A percentile compares a stretch with the other conserved stretches of the same genome.
These are phyloP conservation scores for Chloroceryle inda DNA, from an alignment of 2,797 vertebrate genomes.

Conservation along the genomic window DNA sequence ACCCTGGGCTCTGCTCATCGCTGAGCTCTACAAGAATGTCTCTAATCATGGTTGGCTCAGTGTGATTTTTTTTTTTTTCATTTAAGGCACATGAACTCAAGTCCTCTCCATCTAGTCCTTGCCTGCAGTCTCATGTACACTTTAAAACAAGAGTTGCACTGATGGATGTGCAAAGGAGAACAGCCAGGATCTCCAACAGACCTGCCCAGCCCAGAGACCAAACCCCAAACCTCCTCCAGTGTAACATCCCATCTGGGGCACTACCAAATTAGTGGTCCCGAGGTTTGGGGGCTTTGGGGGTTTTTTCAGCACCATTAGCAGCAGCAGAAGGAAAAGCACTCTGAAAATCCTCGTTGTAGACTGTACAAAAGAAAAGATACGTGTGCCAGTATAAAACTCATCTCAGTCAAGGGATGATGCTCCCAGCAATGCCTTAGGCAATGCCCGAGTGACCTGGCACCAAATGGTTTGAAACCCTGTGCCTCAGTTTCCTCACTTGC, in stretches of 20 bases:
- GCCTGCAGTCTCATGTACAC: neutral
- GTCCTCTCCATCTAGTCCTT: neutral
- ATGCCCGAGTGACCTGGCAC: accelerated
- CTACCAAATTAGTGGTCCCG: accelerated
- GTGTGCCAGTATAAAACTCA: accelerated
- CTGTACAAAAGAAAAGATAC: neutral
- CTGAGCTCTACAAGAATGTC: neutral
- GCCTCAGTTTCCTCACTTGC: neutral
- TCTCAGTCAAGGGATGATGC: neutral
- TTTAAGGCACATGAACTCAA: neutral
- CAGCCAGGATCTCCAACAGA: neutral
- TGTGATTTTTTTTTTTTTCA: neutral
- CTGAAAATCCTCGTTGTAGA: neutral
- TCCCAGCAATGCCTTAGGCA: neutral
- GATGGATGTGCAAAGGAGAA: neutral
- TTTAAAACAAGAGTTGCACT: neutral
- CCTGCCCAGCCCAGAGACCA: neutral
- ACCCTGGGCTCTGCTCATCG: neutral
- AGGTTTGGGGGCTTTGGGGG: accelerated
- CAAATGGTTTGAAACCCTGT: accelerated
- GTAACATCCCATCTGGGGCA: neutral
- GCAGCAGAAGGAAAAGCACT: neutral
- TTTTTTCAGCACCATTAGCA: neutral
- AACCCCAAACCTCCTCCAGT: neutral
- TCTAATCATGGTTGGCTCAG: neutral